Base-by-base conservation (phyloP, 2,113 vertebrate genomes). In the Excalfactoria chinensis region DNA sequence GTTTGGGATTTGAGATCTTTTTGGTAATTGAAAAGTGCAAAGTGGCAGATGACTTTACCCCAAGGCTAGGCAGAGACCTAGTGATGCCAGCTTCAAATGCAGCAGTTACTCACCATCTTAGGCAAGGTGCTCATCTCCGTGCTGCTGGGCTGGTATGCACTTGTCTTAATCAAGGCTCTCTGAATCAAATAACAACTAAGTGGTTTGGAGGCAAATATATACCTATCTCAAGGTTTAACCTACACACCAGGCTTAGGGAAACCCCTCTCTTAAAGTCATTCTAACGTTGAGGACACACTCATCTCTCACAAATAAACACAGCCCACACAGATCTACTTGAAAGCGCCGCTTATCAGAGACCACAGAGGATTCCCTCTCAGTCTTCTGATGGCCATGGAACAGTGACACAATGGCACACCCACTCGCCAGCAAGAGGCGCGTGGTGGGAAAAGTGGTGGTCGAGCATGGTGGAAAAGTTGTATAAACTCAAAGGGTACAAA, bases 331-430 rank as follows among this genome's bases (percentile, higher is more conserved):
- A 93, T 37, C 77, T 93, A 96, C 95, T 86, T 95, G 92, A 97
- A 97, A 98, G 96, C 70, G 89, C 51, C 90, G 87, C 88, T 90
- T 92, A 22, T 67, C 62, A 93, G 96, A 95, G 90, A 96, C 95
- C 97, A 90, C 97, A 97, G 97, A 98, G 97, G 97, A 97, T 98
- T 98, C 97, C 97, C 97, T 98, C 95, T 93, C 40, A 7, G 82
- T 95, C 72, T 94, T 83, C 91, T 78, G 89, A 86, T 30, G 85
- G 93, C 92, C 93, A 96, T 89, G 94, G 95, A 97, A 97, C 96
- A 59, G 80, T 84, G 94, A 93, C 95, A 96, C 93, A 89, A 93
- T 20, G 88, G 72, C n/a, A 75, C 19, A 2, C 96, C 95, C 86
- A 92, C 88, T 4, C 58, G 2, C 21, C 69, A 89, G 77, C 89